These are phyloP conservation scores for Lepidurus arcticus DNA, from an alignment of 1,140 invertebrate genomes.

Conservation along the genomic window DNA sequence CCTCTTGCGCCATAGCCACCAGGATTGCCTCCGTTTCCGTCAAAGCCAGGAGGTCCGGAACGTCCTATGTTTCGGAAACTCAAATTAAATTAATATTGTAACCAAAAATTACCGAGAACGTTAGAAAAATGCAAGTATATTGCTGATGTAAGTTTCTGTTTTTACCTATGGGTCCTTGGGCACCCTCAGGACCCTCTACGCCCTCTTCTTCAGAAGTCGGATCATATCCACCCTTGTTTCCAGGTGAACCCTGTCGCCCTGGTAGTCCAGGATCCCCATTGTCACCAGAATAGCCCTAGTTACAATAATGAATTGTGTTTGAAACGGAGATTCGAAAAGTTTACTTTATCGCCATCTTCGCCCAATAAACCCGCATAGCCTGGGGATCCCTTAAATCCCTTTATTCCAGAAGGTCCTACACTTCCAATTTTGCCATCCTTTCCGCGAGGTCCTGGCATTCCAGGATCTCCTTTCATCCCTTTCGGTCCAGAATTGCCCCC, in stretches of 20 bases:
- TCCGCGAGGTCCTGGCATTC: slow-evolving; percentile 52
- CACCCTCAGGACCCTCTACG: slow-evolving; percentile 55
- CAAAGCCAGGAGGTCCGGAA: slow-evolving; percentile 55
- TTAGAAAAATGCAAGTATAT: too few relatives aligned
- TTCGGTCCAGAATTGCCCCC: slow-evolving; percentile 36
- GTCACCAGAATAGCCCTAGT: slow-evolving; percentile 61
- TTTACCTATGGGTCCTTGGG: slow-evolving; percentile 54
- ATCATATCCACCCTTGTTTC: slow-evolving; percentile 64
- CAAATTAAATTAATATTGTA: neutral
- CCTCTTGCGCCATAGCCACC: slow-evolving; percentile 49
- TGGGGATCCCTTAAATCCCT: slow-evolving; percentile 73
- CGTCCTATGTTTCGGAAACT: slow-evolving; percentile 35
- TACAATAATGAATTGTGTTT: too few relatives aligned
- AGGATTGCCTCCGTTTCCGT: slow-evolving; percentile 50
- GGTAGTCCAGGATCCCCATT: slow-evolving; percentile 59
- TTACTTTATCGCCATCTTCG: slow-evolving; percentile 55
- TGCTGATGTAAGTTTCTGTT: neutral
- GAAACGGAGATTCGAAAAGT: neutral
- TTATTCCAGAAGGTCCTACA: slow-evolving; percentile 58
- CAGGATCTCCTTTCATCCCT: slow-evolving; percentile 46
- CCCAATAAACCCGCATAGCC: slow-evolving; percentile 65
- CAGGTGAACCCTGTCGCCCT: slow-evolving; percentile 62
- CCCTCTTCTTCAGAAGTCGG: slow-evolving; percentile 60
- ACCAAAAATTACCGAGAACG: too few relatives aligned
- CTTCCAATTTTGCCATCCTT: slow-evolving; percentile 50